Conservation (phyloP, 2,888 invertebrate species). For the Athalia circularis region DNA sequence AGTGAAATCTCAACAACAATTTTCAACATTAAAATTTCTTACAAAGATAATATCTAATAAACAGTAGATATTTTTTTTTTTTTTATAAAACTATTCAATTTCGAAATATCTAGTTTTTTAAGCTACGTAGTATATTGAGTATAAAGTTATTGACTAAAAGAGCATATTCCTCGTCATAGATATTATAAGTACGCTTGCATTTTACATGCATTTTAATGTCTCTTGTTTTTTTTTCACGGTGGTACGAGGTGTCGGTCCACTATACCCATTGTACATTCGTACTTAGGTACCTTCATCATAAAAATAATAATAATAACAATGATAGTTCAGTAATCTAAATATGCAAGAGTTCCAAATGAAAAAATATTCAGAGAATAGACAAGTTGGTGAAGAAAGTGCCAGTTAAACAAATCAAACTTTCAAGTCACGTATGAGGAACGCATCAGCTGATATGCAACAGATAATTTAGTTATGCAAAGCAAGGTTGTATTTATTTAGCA, state of each 20-base stretch:
- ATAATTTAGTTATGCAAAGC: background rate
- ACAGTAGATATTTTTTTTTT: background rate
- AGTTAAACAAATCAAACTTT: background rate
- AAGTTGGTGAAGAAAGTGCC: background rate
- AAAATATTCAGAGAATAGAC: background rate
- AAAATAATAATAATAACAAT: background rate
- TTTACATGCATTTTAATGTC: background rate
- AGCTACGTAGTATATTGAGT: constrained; percentile 16
- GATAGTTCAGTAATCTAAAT: background rate
- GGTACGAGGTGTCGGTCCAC: background rate
- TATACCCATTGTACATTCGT: background rate
- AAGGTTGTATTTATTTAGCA: constrained; percentile 13
- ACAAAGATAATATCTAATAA: constrained; percentile 15
- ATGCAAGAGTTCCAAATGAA: background rate
- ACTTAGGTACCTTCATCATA: background rate
- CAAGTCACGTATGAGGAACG: background rate
- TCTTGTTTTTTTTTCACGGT: background rate
- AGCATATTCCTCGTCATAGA: constrained; percentile 18
- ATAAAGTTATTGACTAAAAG: constrained; percentile 37
- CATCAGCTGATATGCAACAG: constrained; percentile 6
- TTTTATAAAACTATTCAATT: constrained; percentile 32
- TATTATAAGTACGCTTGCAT: constrained; percentile 11
- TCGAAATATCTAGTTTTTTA: constrained; percentile 22
- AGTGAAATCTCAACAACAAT: constrained; percentile 14
- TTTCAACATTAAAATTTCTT: constrained; percentile 16